Percentiles rank a stretch among this genome's conserved stretches.
Evolutionary conservation across 2,888 invertebrate species (phyloP).

Genomic region (Temnothorax ravouxi): DNA sequence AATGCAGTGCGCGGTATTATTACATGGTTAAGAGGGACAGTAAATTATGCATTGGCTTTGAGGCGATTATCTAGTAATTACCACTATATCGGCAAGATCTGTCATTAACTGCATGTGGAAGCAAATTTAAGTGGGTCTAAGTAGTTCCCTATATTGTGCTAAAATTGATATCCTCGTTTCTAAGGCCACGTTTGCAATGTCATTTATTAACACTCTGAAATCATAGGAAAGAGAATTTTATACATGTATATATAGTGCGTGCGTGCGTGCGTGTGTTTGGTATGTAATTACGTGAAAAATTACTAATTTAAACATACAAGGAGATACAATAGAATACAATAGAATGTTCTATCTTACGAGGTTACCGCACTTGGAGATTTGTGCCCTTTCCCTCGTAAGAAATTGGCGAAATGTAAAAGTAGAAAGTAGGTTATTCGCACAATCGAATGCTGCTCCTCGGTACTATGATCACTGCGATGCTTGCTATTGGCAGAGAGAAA

Average conservation of each 20-base stretch:
- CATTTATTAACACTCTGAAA: constrained; percentile 28
- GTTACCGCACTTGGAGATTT: constrained; percentile 45
- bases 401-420: constrained; percentile 54
- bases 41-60: constrained; percentile 45
- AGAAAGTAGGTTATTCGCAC: constrained; percentile 73
- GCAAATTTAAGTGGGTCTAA: constrained; percentile 24
- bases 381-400: constrained; percentile 45
- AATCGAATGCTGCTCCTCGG: constrained; percentile 38
- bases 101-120: constrained; percentile 30
- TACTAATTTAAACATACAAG: constrained; percentile 17
- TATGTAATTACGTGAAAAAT: constrained; percentile 10
- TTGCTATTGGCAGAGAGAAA: constrained; percentile 50
- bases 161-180: constrained; percentile 18
- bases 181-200: constrained; percentile 5
- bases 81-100: constrained; percentile 25
- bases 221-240: constrained; percentile 18
- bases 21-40: constrained; percentile 20
- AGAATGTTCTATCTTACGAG: background rate
- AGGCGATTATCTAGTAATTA: constrained; percentile 42
- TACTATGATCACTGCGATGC: constrained; percentile 67
- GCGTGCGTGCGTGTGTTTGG: background rate
- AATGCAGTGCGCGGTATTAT: constrained; percentile 44
- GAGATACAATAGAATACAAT: background rate
- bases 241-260: too few species aligned
- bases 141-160: constrained; percentile 11